These are phyloP conservation scores for Diploscapter pachys DNA, from an alignment of 1,140 invertebrate genomes.

Conservation along the genomic window DNA sequence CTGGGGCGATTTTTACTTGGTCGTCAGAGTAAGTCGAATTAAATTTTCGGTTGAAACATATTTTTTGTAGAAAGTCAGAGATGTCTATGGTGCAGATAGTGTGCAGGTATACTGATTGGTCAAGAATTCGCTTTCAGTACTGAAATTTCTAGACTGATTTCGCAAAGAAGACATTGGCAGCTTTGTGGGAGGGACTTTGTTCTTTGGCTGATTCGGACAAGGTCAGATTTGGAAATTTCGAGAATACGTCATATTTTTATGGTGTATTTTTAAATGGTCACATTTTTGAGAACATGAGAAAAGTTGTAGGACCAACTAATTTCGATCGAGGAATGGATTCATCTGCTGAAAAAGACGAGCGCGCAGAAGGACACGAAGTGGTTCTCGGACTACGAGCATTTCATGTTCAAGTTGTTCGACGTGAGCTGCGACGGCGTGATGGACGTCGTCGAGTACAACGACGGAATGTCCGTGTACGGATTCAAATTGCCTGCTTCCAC, in stretches of 20 bases:
- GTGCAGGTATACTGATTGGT: conserved; percentile 26
- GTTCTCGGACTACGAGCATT: conserved; percentile 47
- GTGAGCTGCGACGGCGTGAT: conserved; percentile 50
- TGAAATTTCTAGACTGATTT: conserved; percentile 22
- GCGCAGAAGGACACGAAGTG: conserved; percentile 41
- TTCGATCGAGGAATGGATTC: conserved; percentile 50
- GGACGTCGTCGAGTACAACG: conserved; percentile 50
- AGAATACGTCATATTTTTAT: background rate
- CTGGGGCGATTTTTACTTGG: conserved; percentile 50
- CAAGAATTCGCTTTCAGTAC: too few relatives aligned
- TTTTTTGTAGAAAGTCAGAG: conserved; percentile 42
- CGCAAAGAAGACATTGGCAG: conserved; percentile 47
- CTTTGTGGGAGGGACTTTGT: conserved; percentile 49
- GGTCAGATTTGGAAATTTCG: background rate
- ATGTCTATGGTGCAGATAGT: conserved; percentile 53
- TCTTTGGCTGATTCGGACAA: conserved; percentile 45
- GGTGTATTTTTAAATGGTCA: background rate
- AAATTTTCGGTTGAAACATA: background rate
- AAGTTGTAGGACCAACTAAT: conserved; percentile 43
- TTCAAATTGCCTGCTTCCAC: conserved; percentile 29
- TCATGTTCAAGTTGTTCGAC: conserved; percentile 56
- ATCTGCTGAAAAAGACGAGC: conserved; percentile 38
- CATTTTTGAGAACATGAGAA: background rate
- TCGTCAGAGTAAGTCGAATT: conserved; percentile 39
- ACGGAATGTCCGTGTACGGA: conserved; percentile 51